Evolutionary conservation across 2,888 invertebrate species (phyloP), one percentile per base, ranked within the genome.

Genomic region (Himalopsyche anomala): DNA sequence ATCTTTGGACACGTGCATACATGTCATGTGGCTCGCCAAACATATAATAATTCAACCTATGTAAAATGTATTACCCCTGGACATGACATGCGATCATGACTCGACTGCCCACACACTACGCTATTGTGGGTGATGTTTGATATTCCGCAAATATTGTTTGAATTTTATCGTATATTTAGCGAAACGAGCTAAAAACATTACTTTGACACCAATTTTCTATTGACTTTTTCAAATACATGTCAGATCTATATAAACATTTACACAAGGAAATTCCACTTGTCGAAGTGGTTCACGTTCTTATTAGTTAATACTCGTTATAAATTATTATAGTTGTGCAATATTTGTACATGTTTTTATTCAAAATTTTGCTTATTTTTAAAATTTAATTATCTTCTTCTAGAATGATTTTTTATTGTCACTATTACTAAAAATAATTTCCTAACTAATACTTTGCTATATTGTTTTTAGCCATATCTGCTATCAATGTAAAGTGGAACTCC

Each of bases 101-200:
- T 62, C 62, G 4, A 19, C n/a, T 62, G 62, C 62, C 62, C 62
- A 62, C 62, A 28, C 62, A 62, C 28, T 19, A 62, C 9, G 8
- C 19, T 62, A 62, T 62, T n/a, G 62, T 62, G 19, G 62, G 62
- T 62, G 19, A 62, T 19, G 62, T 62, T 62, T 62, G 62, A 62
- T 62, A 62, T 62, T 62, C 62, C 11, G 62, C 62, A 62, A 62
- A 62, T 62, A 62, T 62, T 62, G 28, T 62, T 62, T 62, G 62
- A 62, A 51, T 28, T 62, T 62, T 62, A 62, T 19, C 28, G 62
- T 62, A 62, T 19, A 62, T 62, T 62, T 62, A 62, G 62, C 62
- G 15, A 62, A 62, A 28, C 62, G n/a, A 62, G 62, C 28, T 28
- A 62, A 62, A 62, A n/a, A 62, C 62, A 62, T 62, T 62, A 62